Evolutionary conservation across 2,888 invertebrate species (phyloP).

Genomic region (Ophioninae sp.): DNA sequence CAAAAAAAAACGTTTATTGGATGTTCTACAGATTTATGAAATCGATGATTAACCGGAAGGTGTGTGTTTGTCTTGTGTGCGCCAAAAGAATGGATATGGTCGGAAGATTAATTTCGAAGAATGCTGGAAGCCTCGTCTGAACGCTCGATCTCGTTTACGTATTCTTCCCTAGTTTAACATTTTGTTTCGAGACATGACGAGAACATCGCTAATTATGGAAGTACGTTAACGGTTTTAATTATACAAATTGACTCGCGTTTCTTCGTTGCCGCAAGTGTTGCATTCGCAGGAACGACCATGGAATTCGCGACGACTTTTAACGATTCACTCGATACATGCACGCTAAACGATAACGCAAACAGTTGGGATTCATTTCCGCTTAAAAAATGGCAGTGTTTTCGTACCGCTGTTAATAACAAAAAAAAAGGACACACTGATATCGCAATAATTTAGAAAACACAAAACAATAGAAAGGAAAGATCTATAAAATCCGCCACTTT

Average conservation of each 20-base stretch:
- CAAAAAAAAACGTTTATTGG: constrained; percentile 55
- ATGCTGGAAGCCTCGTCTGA: constrained; percentile 16
- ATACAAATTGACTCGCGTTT: constrained; percentile 29
- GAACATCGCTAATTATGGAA: constrained; percentile 27
- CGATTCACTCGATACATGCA: constrained; percentile 13
- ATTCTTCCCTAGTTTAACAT: background rate
- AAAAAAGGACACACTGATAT: constrained; percentile 9
- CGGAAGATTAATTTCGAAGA: constrained; percentile 41
- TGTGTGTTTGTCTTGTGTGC: constrained; percentile 22
- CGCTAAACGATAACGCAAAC: constrained; percentile 17
- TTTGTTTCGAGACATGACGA: background rate
- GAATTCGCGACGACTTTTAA: constrained; percentile 12
- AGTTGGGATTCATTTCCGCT: constrained; percentile 39
- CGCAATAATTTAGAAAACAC: constrained; percentile 41
- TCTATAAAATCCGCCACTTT: constrained; percentile 7
- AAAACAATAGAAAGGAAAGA: constrained; percentile 13
- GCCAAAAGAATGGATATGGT: constrained; percentile 9
- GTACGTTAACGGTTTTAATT: constrained; percentile 22
- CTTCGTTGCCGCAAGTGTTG: background rate
- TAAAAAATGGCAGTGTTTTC: constrained; percentile 59
- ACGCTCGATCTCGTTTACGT: background rate
- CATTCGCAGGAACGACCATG: background rate
- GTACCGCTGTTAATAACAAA: constrained; percentile 24
- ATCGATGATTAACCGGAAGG: constrained; percentile 27
- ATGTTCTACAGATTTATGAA: constrained; percentile 19